Conservation (phyloP, 2,888 invertebrate species). For the Tryphoninae sp. region DNA sequence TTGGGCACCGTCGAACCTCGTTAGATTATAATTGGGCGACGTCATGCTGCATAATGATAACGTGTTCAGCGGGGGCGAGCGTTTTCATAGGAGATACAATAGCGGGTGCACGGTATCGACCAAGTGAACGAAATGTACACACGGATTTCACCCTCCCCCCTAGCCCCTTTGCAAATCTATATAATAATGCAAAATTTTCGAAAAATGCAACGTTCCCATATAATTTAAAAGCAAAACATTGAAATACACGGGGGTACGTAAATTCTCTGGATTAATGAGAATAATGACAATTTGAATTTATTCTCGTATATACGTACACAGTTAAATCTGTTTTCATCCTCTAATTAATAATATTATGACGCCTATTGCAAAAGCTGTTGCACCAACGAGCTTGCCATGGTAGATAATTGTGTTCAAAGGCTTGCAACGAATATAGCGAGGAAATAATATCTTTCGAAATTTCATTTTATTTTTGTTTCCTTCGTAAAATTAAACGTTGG, state of each 20-base stretch:
- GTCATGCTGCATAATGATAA: conserved; percentile 68
- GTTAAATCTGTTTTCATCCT: not conserved
- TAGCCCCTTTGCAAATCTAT: conserved; percentile 15
- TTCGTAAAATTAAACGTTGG: no score
- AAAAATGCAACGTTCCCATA: not conserved
- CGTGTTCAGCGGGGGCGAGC: conserved; percentile 57
- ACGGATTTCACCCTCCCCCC: conserved; percentile 5
- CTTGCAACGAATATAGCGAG: no score
- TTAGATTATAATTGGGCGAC: conserved; percentile 68
- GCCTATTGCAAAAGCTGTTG: not conserved
- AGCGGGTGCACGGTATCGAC: conserved; percentile 49
- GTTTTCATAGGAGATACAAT: conserved; percentile 55
- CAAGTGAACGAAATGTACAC: conserved; percentile 53
- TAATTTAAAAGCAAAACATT: conserved; percentile 9
- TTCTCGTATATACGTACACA: not conserved
- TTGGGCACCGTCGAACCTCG: conserved; percentile 67
- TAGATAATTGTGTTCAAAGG: no score
- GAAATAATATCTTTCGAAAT: no score
- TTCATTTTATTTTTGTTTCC: no score
- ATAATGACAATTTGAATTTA: not conserved
- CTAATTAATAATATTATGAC: not conserved
- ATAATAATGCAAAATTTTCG: conserved; percentile 23
- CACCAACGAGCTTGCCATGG: not conserved
- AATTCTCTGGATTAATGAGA: conserved; percentile 8
- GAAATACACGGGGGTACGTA: not conserved